Conservation (phyloP, 2,113 vertebrate genomes). For the Regulus satrapa region DNA sequence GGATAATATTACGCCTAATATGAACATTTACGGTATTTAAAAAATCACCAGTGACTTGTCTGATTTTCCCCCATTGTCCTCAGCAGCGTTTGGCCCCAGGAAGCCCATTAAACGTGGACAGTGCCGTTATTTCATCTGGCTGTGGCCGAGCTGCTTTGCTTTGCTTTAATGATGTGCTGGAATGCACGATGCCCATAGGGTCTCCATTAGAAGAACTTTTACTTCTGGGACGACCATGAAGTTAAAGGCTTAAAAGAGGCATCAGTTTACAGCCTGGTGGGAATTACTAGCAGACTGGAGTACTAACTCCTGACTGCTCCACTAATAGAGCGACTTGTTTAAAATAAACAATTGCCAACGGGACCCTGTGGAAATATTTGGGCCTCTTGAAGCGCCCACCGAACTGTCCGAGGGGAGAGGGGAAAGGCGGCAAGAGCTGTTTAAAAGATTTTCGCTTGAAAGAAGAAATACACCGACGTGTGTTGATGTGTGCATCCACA, state of each 20-base stretch:
- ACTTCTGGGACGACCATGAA: slow-evolving; percentile 80
- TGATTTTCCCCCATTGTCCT: slow-evolving; percentile 68
- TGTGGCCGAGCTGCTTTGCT: slow-evolving; percentile 83
- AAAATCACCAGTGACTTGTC: slow-evolving; percentile 62
- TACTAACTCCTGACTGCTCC: slow-evolving; percentile 77
- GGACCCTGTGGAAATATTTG: slow-evolving; percentile 62
- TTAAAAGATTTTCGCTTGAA: background rate
- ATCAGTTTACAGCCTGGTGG: slow-evolving; percentile 88
- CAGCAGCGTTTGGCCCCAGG: slow-evolving; percentile 78
- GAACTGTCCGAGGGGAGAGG: slow-evolving; percentile 21
- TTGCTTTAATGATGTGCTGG: slow-evolving; percentile 91
- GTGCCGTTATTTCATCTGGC: slow-evolving; percentile 87
- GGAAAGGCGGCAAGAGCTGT: background rate
- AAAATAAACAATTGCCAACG: slow-evolving; percentile 80
- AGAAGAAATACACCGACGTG: background rate
- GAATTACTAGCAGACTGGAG: slow-evolving; percentile 78
- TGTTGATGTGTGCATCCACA: background rate
- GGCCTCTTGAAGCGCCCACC: slow-evolving; percentile 58
- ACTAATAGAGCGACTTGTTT: slow-evolving; percentile 78
- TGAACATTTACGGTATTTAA: slow-evolving; percentile 56
- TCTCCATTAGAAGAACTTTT: slow-evolving; percentile 91
- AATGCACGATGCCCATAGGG: slow-evolving; percentile 88
- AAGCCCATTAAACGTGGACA: slow-evolving; percentile 85
- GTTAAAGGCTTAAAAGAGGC: slow-evolving; percentile 84
- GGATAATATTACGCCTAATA: slow-evolving; percentile 60